Evolutionary conservation across 2,888 invertebrate genomes (phyloP).

Genomic region (Orthosia cruda): DNA sequence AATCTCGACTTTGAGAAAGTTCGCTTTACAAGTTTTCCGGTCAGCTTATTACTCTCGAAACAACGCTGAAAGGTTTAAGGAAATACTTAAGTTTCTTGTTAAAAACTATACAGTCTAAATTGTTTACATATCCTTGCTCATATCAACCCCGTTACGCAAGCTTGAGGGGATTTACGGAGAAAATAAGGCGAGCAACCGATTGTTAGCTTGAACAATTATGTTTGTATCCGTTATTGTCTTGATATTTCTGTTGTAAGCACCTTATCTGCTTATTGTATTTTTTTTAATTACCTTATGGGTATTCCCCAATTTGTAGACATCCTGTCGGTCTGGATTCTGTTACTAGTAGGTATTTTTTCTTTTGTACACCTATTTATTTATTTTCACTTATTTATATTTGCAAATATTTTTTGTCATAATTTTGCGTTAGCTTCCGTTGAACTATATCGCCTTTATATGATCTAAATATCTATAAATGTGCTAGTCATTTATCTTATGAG

Average conservation of each 20-base stretch:
- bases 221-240: neutral
- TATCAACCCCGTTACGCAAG: conserved; percentile 14
- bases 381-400: too few species aligned
- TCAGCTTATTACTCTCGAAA: conserved; percentile 4
- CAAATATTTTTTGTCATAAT: neutral
- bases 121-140: conserved; percentile 28
- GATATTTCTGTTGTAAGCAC: conserved; percentile 13
- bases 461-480: neutral
- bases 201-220: conserved; percentile 30
- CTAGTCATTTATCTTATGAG: too few species aligned
- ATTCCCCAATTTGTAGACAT: conserved; percentile 8
- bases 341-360: neutral
- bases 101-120: conserved; percentile 13
- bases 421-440: neutral
- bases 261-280: neutral
- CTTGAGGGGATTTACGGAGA: neutral
- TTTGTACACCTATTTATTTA: neutral
- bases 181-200: conserved; percentile 42
- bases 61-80: neutral
- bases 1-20: neutral
- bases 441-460: neutral
- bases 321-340: neutral
- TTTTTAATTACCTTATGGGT: conserved; percentile 18
- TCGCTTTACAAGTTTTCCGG: neutral
- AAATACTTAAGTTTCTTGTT: conserved; percentile 3